Evolutionary conservation across 2,888 invertebrate species (phyloP).

Genomic region (Leucozona laternaria): DNA sequence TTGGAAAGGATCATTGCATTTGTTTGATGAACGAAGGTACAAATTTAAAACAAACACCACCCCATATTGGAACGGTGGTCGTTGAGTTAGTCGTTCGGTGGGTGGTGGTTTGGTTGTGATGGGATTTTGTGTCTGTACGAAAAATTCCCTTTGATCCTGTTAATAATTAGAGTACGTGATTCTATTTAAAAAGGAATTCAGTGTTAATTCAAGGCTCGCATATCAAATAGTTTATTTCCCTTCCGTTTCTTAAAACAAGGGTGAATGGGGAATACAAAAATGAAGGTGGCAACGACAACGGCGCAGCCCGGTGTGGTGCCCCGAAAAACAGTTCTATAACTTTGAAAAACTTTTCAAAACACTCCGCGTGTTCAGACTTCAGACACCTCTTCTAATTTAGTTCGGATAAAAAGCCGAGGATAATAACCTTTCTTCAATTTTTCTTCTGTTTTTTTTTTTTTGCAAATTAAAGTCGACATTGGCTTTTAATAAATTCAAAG

Average conservation of each 20-base stretch:
- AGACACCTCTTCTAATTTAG: slow-evolving; percentile 32
- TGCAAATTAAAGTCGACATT: slow-evolving; percentile 44
- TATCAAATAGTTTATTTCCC: slow-evolving; percentile 66
- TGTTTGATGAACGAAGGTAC: slow-evolving; percentile 26
- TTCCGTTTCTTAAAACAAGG: slow-evolving; percentile 13
- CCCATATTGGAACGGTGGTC: background rate
- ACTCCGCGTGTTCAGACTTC: background rate
- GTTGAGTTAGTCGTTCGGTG: background rate
- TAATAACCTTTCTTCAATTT: slow-evolving; percentile 37
- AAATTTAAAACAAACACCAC: slow-evolving; percentile 17
- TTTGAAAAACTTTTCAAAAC: slow-evolving; percentile 44
- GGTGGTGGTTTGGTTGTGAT: background rate
- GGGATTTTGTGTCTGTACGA: slow-evolving; percentile 24
- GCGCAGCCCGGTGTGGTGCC: too few species aligned
- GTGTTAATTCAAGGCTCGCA: slow-evolving; percentile 65
- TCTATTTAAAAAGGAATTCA: slow-evolving; percentile 69
- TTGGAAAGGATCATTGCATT: slow-evolving; percentile 38
- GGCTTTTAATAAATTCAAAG: slow-evolving; percentile 60
- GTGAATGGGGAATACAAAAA: background rate
- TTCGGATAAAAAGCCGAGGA: slow-evolving; percentile 29
- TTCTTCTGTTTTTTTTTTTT: slow-evolving; percentile 7
- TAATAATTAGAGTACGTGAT: slow-evolving; percentile 74
- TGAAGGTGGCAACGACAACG: background rate
- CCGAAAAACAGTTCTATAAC: slow-evolving; percentile 58
- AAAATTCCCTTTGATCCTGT: slow-evolving; percentile 73